Evolutionary conservation across 2,113 vertebrate genomes (phyloP).

Genomic region (Pimephales promelas): DNA sequence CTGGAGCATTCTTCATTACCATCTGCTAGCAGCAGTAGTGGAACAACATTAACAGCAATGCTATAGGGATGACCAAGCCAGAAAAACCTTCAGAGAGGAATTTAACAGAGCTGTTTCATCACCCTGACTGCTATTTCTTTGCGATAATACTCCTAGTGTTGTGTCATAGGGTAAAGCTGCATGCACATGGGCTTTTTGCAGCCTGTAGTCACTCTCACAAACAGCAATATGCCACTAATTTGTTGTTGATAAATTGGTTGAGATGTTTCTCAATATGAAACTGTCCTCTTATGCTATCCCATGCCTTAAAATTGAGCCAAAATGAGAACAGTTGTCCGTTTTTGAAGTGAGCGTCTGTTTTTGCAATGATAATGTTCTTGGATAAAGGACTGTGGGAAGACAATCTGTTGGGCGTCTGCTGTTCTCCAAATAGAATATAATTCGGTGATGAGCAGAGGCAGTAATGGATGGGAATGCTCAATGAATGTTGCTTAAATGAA

Average conservation of each 20-base stretch:
- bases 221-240: not conserved
- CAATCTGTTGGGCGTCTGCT: conserved; percentile 57
- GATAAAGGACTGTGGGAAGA: conserved; percentile 54
- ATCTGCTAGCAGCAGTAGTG: conserved; percentile 38
- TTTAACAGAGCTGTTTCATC: conserved; percentile 18
- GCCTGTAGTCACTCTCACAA: not conserved
- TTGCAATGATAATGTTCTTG: conserved; percentile 54
- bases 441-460: conserved; percentile 16
- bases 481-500: not conserved
- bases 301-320: conserved; percentile 54
- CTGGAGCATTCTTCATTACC: conserved; percentile 49
- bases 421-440: conserved; percentile 41
- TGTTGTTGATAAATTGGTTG: conserved; percentile 19
- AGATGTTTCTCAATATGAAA: conserved; percentile 25
- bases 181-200: not conserved
- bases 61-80: conserved; percentile 16
- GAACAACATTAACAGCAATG: conserved; percentile 30
- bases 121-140: not conserved
- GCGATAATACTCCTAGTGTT: not conserved
- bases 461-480: conserved; percentile 6
- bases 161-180: not conserved
- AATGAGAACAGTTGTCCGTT: conserved; percentile 60
- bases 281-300: conserved; percentile 11
- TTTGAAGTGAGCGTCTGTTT: conserved; percentile 65
- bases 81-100: conserved; percentile 15